Base-by-base conservation (phyloP, 92 coral and sea anemone species). In the Siderastrea radians region DNA sequence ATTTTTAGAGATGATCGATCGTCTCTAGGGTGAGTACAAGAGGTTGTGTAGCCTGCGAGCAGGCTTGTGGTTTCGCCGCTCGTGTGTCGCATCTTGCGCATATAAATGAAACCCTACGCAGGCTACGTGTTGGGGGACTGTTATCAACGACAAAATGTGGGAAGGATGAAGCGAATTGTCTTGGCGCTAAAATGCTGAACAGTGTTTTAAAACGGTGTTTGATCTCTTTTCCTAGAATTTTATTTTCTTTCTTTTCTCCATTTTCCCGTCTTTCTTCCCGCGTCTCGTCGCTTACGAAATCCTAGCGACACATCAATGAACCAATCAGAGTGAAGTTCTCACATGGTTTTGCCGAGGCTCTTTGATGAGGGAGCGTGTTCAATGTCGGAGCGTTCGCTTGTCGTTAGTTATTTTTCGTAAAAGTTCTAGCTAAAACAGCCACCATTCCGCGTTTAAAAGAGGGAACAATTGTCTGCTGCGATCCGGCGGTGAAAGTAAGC, bases 371-470 rank as follows among this genome's bases (percentile, higher is more conserved):
- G 49, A 63, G 9, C 58, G 68, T 69, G 72, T 64, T 66, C 78
- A 46, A 70, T 72, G 73, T 52, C 3, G 47, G 61, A 26, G n/a
- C 11, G 91, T n/a, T 48, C 19, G 14, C 2, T 13, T 49, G 72
- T 78, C 49, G 6, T 44, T 60, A n/a, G 61, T 47, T 78, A 8
- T 86, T 58, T 90, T 68, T 80, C 58, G 78, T 49, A 68, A 84
- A 55, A 51, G 75, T 82, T 77, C 26, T 19, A 86, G 72, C 46
- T 71, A 85, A 87, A 82, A 71, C 85, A 87, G 95, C 87, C 99
- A 97, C 90, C 96, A 97, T 97, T 97, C 90, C 98, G 96, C 95
- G 96, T 91, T 93, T 90, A 92, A 96, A 90, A 94, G 91, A 90
- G 86, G 85, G 80, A 95, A 86, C 89, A 86, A 79, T 86, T 86